Evolutionary conservation across 2,888 invertebrate genomes (phyloP), one percentile per base, ranked within the genome.

Genomic region (Sphaerophoria rueppellii): DNA sequence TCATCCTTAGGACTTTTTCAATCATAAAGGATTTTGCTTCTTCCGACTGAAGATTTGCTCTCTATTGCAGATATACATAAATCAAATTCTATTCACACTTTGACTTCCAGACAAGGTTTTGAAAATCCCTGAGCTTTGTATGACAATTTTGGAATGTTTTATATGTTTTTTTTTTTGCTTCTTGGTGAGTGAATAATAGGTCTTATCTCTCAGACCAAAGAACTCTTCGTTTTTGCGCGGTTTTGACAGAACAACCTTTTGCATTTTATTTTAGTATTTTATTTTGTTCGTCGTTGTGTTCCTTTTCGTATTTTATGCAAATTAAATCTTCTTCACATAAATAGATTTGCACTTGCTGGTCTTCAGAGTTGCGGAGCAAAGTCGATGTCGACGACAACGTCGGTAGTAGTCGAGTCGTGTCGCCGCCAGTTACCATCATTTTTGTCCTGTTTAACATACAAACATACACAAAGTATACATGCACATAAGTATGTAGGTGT

Each of bases 251-350:
- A 67, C 54, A 54, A 54, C 54, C 54, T 40, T 67, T 67, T 70
- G 37, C 34, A 71, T 48, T 54, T 52, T 12, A 75, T 43, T 77
- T 58, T 16, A 14, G 14, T 46, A 46, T 46, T 16, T 50, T 6
- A 46, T 24, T 34, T n/a, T 12, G 16, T 4, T 46, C 12, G 4
- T 58, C 37, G 40, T 67, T 58, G 60, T 54, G 52, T 63, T 69
- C 65, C 74, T 61, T 79, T 79, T 65, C 67, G 71, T 75, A 58
- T 71, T 40, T 83, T 75, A 83, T 83, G 83, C 75, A 83, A 83
- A 83, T 83, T 83, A 71, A 75, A 72, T 75, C 79, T 75, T 78
- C 73, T 74, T 16, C 83, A 75, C 48, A 79, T 79, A 79, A 80
- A 83, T 79, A 83, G 71, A 79, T 83, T 83, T 72, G 61, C 67